Conservation (phyloP, 2,113 vertebrate species). For the Hemicordylus capensis region DNA sequence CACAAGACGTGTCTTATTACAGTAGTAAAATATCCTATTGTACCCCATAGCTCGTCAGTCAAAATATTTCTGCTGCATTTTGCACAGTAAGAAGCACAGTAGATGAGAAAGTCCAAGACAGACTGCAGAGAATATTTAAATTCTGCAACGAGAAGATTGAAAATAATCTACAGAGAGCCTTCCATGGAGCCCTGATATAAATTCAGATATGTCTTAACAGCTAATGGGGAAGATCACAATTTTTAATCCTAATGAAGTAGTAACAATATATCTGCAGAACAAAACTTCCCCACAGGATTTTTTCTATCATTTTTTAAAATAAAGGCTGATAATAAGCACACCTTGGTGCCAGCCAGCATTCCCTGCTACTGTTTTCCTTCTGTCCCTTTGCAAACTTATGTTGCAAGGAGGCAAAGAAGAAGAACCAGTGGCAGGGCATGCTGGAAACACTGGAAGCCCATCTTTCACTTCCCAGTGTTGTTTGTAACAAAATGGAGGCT, state of each 20-base stretch:
- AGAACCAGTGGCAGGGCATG: not conserved
- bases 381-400: not conserved
- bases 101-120: not conserved
- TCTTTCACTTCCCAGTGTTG: not conserved
- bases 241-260: not conserved
- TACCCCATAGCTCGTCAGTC: not conserved
- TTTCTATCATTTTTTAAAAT: no score
- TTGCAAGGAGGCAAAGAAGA: not conserved
- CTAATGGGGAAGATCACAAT: not conserved
- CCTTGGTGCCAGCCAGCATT: not conserved
- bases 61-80: not conserved
- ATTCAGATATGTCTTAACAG: not conserved
- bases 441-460: no score
- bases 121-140: not conserved
- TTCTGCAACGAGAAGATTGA: not conserved
- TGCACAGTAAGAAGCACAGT: not conserved
- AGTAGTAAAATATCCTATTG: not conserved
- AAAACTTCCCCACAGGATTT: no score
- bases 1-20: not conserved
- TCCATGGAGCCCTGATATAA: not conserved
- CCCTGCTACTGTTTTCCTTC: not conserved
- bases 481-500: not conserved
- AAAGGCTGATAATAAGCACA: not conserved
- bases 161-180: conserved; percentile 1
- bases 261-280: not conserved